Percentiles rank a stretch among this genome's conserved stretches.
Evolutionary conservation across 2,888 invertebrate species (phyloP).

Genomic region (Schizotus pectinicornis): DNA sequence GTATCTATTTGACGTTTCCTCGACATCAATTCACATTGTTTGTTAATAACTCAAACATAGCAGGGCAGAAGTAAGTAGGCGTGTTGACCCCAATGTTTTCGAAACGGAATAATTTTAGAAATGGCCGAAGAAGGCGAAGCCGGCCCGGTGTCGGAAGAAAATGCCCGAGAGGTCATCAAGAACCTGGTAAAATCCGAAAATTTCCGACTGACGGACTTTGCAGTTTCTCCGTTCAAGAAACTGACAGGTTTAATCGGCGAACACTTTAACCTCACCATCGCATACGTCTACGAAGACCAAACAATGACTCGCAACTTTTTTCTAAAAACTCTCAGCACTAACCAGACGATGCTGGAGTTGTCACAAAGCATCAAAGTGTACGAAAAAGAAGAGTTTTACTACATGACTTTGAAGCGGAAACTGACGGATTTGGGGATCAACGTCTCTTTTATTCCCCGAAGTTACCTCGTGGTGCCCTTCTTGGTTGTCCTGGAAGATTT

Average conservation of each 20-base stretch:
- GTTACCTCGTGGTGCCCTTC: slow-evolving; percentile 43
- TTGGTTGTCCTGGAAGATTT: slow-evolving; percentile 47
- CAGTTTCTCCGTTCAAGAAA: slow-evolving; percentile 28
- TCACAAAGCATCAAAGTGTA: slow-evolving; percentile 38
- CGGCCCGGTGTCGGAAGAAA: slow-evolving; percentile 25
- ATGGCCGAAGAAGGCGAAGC: slow-evolving; percentile 10
- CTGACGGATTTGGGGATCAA: slow-evolving; percentile 37
- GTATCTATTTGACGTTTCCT: no score
- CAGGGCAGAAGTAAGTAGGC: no score
- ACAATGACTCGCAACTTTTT: slow-evolving; percentile 34
- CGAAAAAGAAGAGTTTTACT: slow-evolving; percentile 49
- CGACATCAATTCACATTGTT: no score
- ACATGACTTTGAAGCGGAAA: slow-evolving; percentile 38
- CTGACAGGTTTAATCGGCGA: slow-evolving; percentile 40
- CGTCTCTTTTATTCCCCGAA: slow-evolving; percentile 41
- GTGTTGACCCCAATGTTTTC: no score
- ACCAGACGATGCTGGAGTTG: slow-evolving; percentile 35
- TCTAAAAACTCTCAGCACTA: slow-evolving; percentile 40
- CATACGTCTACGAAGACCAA: slow-evolving; percentile 23
- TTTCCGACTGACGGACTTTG: slow-evolving; percentile 16
- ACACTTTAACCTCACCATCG: slow-evolving; percentile 35
- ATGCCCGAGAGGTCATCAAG: slow-evolving; percentile 29
- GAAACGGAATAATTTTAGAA: slow-evolving; percentile 5
- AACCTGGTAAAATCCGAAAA: slow-evolving; percentile 12
- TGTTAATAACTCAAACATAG: no score